Conservation (phyloP, 1,140 invertebrate species). For the Thereuonema tuberculata region DNA sequence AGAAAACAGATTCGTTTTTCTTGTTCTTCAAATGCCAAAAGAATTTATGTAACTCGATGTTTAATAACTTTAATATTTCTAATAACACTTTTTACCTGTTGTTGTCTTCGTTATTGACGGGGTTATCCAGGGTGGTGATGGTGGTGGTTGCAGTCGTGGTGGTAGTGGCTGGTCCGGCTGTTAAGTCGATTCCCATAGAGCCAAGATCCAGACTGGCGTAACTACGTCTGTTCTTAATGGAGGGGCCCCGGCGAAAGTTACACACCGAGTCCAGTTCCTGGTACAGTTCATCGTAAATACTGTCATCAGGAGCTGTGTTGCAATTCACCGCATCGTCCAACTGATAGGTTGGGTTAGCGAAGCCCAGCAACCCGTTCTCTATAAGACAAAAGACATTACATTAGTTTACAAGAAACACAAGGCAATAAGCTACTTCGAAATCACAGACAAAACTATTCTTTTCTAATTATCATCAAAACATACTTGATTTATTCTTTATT, state of each 20-base stretch:
- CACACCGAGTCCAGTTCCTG: conserved; percentile 45
- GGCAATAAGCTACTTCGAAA: too few species aligned
- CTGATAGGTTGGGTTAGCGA: conserved; percentile 76
- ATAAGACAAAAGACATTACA: too few species aligned
- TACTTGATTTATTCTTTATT: too few species aligned
- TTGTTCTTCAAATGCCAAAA: too few species aligned
- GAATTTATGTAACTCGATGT: too few species aligned
- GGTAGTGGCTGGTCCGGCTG: conserved; percentile 37
- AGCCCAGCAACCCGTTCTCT: conserved; percentile 74
- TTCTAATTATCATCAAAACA: too few species aligned
- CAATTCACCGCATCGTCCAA: conserved; percentile 65
- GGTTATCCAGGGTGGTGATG: conserved; percentile 1
- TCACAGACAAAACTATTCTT: too few species aligned
- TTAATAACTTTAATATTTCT: background rate
- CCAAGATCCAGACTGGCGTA: conserved; percentile 49
- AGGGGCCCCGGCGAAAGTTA: conserved; percentile 23
- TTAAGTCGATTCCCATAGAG: conserved; percentile 56
- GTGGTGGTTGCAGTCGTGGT: conserved; percentile 1
- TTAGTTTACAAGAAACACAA: too few species aligned
- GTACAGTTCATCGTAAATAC: conserved; percentile 32
- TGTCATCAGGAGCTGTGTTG: conserved; percentile 38
- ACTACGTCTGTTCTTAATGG: conserved; percentile 40
- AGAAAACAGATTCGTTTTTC: too few species aligned
- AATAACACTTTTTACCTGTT: conserved; percentile 17
- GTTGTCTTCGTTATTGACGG: conserved; percentile 20